These are phyloP conservation scores for Gymnopithys bicolor DNA, from an alignment of 2,797 vertebrate species.

Conservation along the genomic window DNA sequence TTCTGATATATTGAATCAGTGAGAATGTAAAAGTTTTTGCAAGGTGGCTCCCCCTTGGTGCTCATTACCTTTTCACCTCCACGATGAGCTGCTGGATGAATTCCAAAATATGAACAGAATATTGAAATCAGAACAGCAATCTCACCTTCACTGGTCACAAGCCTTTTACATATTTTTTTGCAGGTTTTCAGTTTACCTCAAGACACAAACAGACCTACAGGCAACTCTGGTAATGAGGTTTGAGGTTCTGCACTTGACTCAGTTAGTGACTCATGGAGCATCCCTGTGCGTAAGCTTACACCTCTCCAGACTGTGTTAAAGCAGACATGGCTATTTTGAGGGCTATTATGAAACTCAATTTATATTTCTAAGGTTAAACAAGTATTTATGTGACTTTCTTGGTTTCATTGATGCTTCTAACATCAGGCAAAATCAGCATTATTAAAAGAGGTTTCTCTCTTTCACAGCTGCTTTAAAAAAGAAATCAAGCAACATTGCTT, in stretches of 20 bases:
- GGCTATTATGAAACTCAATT: neutral
- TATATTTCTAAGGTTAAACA: neutral
- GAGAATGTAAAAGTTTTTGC: neutral
- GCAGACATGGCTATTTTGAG: neutral
- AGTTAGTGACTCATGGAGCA: neutral
- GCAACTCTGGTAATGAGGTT: neutral
- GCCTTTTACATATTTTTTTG: neutral
- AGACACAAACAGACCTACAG: neutral
- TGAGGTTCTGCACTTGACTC: conserved; percentile 37
- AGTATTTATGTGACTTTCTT: neutral
- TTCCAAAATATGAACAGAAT: neutral
- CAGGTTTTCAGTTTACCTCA: conserved; percentile 14
- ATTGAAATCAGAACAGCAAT: neutral
- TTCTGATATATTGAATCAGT: neutral
- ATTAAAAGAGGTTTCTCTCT: neutral
- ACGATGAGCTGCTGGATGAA: neutral
- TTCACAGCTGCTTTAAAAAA: neutral
- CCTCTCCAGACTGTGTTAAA: neutral
- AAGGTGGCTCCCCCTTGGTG: neutral
- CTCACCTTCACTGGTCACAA: neutral
- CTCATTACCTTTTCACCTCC: neutral
- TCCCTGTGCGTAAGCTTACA: neutral
- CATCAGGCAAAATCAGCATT: neutral
- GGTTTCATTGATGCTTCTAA: neutral
- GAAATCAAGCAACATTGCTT: neutral